phyloP scores from a whole-genome alignment of 2,888 invertebrate genomes.

The Piscicola geometra region DNA sequence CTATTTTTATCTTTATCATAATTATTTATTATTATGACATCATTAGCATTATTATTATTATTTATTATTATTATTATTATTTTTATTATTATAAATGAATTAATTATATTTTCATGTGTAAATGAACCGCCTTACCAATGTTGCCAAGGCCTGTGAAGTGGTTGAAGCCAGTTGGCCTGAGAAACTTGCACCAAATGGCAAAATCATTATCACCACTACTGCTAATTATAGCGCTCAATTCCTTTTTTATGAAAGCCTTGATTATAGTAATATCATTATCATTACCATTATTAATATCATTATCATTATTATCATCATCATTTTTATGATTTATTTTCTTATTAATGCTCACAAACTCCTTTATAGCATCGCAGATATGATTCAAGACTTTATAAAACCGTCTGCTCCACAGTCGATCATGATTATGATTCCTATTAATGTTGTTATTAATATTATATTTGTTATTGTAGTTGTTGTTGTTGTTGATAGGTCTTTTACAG shows the following conservation, averaged over 20 bases:
- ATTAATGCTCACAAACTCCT: background rate
- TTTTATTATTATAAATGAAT: no score
- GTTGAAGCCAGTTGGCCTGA: conserved; percentile 6
- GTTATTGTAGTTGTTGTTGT: background rate
- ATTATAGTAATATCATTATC: background rate
- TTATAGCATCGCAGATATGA: no score
- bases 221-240: background rate
- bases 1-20: no score
- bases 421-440: background rate
- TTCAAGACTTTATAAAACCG: background rate
- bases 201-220: background rate
- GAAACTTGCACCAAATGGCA: background rate
- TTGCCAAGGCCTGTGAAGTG: background rate
- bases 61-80: no score
- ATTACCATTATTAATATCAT: background rate
- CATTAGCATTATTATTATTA: no score
- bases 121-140: background rate
- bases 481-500: no score
- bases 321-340: background rate
- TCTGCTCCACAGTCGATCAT: background rate
- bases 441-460: background rate
- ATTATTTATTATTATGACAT: no score
- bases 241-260: background rate
- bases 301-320: background rate
- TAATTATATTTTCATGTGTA: no score